A percentile compares a stretch with the other conserved stretches of the same genome.
These are phyloP conservation scores for Eufriesea mexicana DNA, from an alignment of 1,140 invertebrate genomes.

Conservation along the genomic window DNA sequence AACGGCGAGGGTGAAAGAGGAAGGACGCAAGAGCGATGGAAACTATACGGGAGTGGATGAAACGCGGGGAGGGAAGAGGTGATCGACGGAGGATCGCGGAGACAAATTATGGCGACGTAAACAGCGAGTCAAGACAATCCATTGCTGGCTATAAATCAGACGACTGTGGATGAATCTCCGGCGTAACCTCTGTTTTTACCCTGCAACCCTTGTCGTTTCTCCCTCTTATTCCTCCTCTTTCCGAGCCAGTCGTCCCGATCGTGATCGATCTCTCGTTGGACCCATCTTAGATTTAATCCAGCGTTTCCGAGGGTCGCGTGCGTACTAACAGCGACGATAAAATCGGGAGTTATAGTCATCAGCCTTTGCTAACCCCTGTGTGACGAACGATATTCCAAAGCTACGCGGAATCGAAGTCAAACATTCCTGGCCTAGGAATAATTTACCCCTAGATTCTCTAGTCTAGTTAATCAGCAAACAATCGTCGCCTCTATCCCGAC, in stretches of 20 bases:
- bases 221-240: background rate
- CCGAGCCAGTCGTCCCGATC: background rate
- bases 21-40: background rate
- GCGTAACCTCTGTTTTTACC: background rate
- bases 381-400: too few species aligned
- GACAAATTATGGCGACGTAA: constrained; percentile 63
- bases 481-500: background rate
- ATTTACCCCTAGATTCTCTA: background rate
- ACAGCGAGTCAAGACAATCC: constrained; percentile 54
- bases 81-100: constrained; percentile 27
- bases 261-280: background rate
- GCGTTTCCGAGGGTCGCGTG: background rate
- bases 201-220: background rate
- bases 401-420: too few species aligned
- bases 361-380: too few species aligned
- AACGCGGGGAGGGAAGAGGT: too few species aligned
- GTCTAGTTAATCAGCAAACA: background rate
- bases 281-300: background rate
- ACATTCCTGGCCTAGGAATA: background rate
- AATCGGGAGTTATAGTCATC: background rate
- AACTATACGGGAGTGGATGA: background rate
- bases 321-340: too few species aligned
- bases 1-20: background rate
- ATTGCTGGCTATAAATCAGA: constrained; percentile 53
- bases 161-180: constrained; percentile 11